Evolutionary conservation across 2,888 invertebrate species (phyloP).

Genomic region (Acheta domesticus): DNA sequence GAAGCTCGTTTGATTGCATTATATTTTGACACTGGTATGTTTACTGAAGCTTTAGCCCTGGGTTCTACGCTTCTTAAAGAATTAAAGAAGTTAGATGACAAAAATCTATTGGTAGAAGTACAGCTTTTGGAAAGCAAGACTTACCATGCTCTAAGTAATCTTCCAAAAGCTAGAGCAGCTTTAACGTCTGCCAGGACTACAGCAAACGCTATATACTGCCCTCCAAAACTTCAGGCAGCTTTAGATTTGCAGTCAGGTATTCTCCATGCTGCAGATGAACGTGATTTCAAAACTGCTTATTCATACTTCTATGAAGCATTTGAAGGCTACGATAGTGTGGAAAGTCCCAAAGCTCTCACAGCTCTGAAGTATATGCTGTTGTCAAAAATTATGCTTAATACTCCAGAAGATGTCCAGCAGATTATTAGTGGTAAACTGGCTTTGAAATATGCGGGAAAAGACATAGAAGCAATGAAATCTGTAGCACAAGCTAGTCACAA

Average conservation of each 20-base stretch:
- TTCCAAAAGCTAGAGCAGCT: slow-evolving; percentile 94
- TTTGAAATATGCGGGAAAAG: slow-evolving; percentile 90
- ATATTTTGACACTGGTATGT: slow-evolving; percentile 89
- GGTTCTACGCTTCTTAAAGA: slow-evolving; percentile 88
- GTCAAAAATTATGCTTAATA: slow-evolving; percentile 97
- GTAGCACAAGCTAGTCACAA: slow-evolving; percentile 96
- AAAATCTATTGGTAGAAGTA: slow-evolving; percentile 96
- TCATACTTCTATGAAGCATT: slow-evolving; percentile 99
- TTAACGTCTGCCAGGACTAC: slow-evolving; percentile 98
- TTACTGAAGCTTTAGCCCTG: slow-evolving; percentile 77
- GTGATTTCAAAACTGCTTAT: slow-evolving; percentile 99
- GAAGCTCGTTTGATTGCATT: slow-evolving; percentile 93
- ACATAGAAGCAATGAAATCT: slow-evolving; percentile 96
- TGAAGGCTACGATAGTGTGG: slow-evolving; percentile 96
- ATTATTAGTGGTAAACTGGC: slow-evolving; percentile 96
- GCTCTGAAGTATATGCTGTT: slow-evolving; percentile 99
- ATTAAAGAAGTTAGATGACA: slow-evolving; percentile 98
- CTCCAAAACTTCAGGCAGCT: slow-evolving; percentile 96
- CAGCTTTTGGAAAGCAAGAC: slow-evolving; percentile 97
- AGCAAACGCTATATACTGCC: slow-evolving; percentile 98
- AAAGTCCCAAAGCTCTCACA: slow-evolving; percentile 83
- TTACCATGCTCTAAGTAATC: slow-evolving; percentile 93
- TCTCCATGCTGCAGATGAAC: slow-evolving; percentile 98
- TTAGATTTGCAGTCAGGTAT: slow-evolving; percentile 97
- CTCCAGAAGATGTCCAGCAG: slow-evolving; percentile 91